Evolutionary conservation across 2,113 vertebrate species (phyloP).

Genomic region (Coregonus clupeaformis): DNA sequence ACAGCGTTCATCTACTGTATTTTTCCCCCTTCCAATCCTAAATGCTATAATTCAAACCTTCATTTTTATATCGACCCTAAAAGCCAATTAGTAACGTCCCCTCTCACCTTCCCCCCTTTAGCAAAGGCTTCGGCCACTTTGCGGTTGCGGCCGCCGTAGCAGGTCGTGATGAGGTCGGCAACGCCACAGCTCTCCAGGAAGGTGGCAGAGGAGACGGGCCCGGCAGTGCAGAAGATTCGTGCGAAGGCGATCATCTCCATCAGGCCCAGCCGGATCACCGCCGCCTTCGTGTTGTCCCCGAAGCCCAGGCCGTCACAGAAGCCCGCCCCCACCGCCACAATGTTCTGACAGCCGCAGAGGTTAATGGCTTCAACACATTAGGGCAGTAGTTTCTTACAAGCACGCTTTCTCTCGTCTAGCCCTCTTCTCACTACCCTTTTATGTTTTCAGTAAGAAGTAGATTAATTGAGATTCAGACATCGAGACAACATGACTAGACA

Average conservation of each 20-base stretch:
- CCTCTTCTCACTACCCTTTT: too few species aligned
- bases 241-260: constrained; percentile 97
- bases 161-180: constrained; percentile 95
- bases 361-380: not conserved
- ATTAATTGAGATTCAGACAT: too few species aligned
- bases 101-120: constrained; percentile 85
- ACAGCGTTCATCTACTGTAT: too few species aligned
- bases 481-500: too few species aligned
- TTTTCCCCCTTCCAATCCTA: too few species aligned
- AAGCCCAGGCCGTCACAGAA: constrained; percentile 95
- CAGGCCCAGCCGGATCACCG: constrained; percentile 93
- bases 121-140: constrained; percentile 91
- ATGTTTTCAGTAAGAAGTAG: too few species aligned
- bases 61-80: too few species aligned
- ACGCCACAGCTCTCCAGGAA: constrained; percentile 97
- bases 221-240: constrained; percentile 85
- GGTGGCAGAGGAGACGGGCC: constrained; percentile 80
- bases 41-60: too few species aligned
- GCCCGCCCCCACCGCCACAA: constrained; percentile 92
- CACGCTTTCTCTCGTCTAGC: too few species aligned
- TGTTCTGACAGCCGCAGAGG: constrained; percentile 75
- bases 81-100: not conserved
- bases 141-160: constrained; percentile 91
- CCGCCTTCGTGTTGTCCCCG: constrained; percentile 95
- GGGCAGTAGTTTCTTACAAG: too few species aligned